Conservation (phyloP, 2,113 vertebrate genomes). For the Mustelus asterias region DNA sequence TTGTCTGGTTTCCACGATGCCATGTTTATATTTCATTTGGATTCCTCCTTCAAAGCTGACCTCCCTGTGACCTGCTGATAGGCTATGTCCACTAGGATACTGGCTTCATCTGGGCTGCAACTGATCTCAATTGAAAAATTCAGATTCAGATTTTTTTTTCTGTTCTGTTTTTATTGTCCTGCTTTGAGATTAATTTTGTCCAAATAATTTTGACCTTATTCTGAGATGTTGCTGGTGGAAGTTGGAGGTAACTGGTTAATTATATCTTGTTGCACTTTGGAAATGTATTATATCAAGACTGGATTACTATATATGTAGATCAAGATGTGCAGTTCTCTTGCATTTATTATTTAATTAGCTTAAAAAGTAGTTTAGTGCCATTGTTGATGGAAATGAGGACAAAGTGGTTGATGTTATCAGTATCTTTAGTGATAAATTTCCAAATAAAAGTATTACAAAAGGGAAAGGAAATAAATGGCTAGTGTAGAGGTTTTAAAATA, state of each 20-base stretch:
- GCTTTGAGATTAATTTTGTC: slow-evolving; percentile 25
- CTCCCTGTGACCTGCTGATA: slow-evolving; percentile 55
- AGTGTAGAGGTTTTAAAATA: slow-evolving; percentile 30
- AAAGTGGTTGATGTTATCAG: slow-evolving; percentile 31
- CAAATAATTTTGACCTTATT: slow-evolving; percentile 15
- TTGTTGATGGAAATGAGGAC: slow-evolving; percentile 29
- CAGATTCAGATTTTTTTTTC: background rate
- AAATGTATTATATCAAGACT: background rate
- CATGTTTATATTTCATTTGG: slow-evolving; percentile 68
- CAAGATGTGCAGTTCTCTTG: background rate
- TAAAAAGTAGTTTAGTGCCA: background rate
- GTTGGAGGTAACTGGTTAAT: background rate
- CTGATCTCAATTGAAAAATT: slow-evolving; percentile 32
- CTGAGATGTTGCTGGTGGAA: background rate
- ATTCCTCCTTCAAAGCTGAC: slow-evolving; percentile 72
- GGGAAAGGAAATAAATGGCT: slow-evolving; percentile 30
- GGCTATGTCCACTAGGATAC: slow-evolving; percentile 52
- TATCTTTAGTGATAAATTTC: background rate
- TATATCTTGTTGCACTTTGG: background rate
- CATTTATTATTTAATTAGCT: slow-evolving; percentile 25
- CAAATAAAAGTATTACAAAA: slow-evolving; percentile 23
- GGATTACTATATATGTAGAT: background rate
- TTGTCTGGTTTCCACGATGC: slow-evolving; percentile 61
- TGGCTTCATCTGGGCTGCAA: slow-evolving; percentile 46
- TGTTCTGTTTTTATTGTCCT: slow-evolving; percentile 31